phyloP scores from a whole-genome alignment of 2,888 invertebrate genomes.

The Monoplex corrugatus region DNA sequence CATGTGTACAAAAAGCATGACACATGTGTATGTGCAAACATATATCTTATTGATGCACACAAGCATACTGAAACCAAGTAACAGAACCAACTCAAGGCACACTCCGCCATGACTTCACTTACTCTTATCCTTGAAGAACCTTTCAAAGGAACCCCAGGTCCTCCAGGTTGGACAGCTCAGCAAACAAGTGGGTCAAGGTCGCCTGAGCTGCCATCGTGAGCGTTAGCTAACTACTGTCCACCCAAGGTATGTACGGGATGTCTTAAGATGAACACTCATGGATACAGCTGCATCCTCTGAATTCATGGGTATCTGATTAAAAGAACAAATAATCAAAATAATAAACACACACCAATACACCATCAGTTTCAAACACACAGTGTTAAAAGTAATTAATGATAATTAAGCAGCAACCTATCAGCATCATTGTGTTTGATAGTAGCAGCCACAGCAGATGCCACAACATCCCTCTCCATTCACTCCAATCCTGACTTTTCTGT shows the following conservation, averaged over 20 bases:
- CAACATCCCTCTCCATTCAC: too few species aligned
- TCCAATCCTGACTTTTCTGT: background rate
- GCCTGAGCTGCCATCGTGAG: slow-evolving; percentile 45
- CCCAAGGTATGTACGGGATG: background rate
- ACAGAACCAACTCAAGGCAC: too few species aligned
- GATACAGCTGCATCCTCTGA: background rate
- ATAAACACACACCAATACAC: background rate
- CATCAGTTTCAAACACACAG: background rate
- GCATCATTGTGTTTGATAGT: too few species aligned
- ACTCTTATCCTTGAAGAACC: slow-evolving; percentile 70
- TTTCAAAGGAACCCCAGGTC: slow-evolving; percentile 65
- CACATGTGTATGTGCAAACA: background rate
- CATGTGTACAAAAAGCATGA: background rate
- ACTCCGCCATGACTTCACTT: background rate
- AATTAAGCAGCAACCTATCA: background rate
- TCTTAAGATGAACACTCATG: background rate
- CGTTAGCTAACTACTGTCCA: background rate
- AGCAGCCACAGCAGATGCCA: too few species aligned
- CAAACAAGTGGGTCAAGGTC: slow-evolving; percentile 65
- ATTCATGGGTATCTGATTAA: too few species aligned
- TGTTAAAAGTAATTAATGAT: background rate
- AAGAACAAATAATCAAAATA: background rate
- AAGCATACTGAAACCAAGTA: too few species aligned
- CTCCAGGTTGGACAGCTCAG: slow-evolving; percentile 65
- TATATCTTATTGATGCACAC: too few species aligned